Evolutionary conservation across 2,888 invertebrate species (phyloP).

Genomic region (Sinohyriopsis cumingii): DNA sequence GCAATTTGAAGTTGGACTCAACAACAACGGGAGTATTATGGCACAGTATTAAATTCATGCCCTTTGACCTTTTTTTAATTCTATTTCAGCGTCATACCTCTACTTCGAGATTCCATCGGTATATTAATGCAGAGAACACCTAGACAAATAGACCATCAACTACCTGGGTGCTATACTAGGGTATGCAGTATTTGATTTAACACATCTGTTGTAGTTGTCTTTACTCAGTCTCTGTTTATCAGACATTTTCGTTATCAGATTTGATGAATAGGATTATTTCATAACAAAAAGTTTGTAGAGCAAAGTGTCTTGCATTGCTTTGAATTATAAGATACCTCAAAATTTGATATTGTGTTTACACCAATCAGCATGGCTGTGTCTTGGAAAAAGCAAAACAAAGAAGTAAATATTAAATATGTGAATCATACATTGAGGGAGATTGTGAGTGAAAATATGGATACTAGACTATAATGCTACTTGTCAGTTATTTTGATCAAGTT

Average conservation of each 20-base stretch:
- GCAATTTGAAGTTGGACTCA: neutral
- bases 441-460: too few species aligned
- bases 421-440: too few species aligned
- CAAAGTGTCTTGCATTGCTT: too few species aligned
- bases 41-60: neutral
- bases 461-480: too few species aligned
- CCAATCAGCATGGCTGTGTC: too few species aligned
- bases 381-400: too few species aligned
- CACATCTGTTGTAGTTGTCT: neutral
- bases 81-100: conserved; percentile 71
- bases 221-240: neutral
- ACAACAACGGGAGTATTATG: neutral
- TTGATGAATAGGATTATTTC: too few species aligned
- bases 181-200: conserved; percentile 53
- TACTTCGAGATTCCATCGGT: conserved; percentile 83
- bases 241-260: neutral
- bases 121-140: conserved; percentile 97
- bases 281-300: too few species aligned
- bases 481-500: too few species aligned
- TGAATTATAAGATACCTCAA: too few species aligned
- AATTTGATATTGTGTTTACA: too few species aligned
- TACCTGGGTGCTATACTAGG: conserved; percentile 89
- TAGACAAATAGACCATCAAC: conserved; percentile 82
- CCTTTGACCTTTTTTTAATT: neutral
- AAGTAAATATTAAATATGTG: too few species aligned